These are phyloP conservation scores for Caerostris darwini DNA, from an alignment of 1,140 invertebrate genomes.

Conservation along the genomic window DNA sequence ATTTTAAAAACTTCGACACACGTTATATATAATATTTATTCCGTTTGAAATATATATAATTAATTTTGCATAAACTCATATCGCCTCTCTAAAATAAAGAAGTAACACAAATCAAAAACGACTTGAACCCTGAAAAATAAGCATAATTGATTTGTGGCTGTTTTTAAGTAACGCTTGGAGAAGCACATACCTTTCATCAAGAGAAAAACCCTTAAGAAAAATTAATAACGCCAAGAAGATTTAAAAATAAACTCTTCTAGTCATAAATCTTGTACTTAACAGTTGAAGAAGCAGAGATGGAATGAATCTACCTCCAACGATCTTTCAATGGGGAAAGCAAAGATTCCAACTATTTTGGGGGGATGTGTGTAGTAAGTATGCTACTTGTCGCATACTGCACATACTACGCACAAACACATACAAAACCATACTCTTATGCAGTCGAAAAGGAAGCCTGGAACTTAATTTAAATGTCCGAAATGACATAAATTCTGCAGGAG, in stretches of 20 bases:
- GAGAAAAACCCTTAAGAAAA: not conserved
- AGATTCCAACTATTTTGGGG: not conserved
- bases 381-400: constrained; percentile 7
- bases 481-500: constrained; percentile 66
- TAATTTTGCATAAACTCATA: too few species aligned
- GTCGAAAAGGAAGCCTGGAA: constrained; percentile 25
- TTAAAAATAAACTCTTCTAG: not conserved
- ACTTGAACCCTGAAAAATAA: too few species aligned
- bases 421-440: not conserved
- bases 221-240: not conserved
- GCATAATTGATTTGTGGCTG: not conserved
- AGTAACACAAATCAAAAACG: too few species aligned
- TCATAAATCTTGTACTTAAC: constrained; percentile 30
- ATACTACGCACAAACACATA: not conserved
- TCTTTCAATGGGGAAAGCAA: not conserved
- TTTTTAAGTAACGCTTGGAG: not conserved
- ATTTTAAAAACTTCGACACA: too few species aligned
- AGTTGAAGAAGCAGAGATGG: not conserved
- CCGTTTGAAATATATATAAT: too few species aligned
- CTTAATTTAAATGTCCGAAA: constrained; percentile 75
- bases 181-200: not conserved
- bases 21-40: too few species aligned
- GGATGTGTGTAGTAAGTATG: not conserved
- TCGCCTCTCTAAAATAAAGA: too few species aligned
- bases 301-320: constrained; percentile 13